A percentile compares a stretch with the other conserved stretches of the same genome.
These are phyloP conservation scores for Pomacea maculata DNA, from an alignment of 1,140 invertebrate genomes.

Conservation along the genomic window DNA sequence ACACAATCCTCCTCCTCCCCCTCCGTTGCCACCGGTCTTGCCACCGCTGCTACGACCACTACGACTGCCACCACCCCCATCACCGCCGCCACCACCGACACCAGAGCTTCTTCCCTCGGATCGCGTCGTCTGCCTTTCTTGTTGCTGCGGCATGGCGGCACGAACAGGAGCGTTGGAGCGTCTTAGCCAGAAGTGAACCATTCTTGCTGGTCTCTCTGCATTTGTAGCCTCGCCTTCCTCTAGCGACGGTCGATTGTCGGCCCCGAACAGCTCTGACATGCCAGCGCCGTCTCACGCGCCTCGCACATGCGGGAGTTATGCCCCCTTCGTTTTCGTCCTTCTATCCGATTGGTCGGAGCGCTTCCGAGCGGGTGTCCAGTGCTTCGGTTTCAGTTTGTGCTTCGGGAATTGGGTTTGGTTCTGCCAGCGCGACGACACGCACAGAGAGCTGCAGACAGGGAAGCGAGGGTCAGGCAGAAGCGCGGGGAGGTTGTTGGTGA, in stretches of 20 bases:
- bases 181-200: slow-evolving; percentile 12
- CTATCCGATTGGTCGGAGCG: background rate
- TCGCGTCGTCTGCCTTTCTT: background rate
- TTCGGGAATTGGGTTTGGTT: no score
- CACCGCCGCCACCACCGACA: background rate
- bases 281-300: slow-evolving; percentile 1
- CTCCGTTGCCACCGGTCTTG: background rate
- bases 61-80: background rate
- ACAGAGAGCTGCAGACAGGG: no score
- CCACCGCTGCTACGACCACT: slow-evolving; percentile 6
- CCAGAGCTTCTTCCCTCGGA: background rate
- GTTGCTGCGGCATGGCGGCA: slow-evolving; percentile 4
- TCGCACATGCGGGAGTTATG: slow-evolving; percentile 4
- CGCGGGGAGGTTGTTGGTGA: no score
- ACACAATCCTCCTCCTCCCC: slow-evolving; percentile 10
- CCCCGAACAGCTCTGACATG: background rate
- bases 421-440: no score
- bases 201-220: background rate
- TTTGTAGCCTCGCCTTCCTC: slow-evolving; percentile 13
- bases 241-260: background rate
- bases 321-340: background rate
- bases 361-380: no score
- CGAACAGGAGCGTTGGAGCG: background rate
- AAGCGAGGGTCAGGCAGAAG: no score
- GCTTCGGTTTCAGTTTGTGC: no score